These are phyloP conservation scores for Diploscapter pachys DNA, from an alignment of 1,140 invertebrate species.

Conservation along the genomic window DNA sequence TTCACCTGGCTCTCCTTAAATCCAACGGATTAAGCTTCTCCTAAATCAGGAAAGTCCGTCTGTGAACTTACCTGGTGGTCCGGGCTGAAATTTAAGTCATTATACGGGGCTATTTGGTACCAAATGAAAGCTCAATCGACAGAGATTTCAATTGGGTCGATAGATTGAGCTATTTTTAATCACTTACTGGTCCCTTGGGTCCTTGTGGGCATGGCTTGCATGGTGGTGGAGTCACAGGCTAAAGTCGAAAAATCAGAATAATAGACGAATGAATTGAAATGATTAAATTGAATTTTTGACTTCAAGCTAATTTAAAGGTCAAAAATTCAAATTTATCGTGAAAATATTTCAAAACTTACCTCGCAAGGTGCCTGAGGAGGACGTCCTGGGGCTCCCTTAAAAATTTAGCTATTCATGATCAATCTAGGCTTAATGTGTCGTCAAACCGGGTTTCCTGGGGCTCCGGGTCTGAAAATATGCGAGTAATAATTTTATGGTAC, in stretches of 20 bases:
- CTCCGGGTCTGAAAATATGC: conserved; percentile 8
- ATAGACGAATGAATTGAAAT: no score
- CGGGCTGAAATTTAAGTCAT: conserved; percentile 4
- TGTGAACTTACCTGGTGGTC: conserved; percentile 26
- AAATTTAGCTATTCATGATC: conserved; percentile 29
- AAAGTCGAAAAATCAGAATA: no score
- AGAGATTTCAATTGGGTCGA: no score
- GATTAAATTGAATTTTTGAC: no score
- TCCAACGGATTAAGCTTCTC: not conserved
- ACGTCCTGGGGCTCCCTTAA: conserved; percentile 39
- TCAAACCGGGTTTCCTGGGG: conserved; percentile 26
- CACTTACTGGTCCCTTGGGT: conserved; percentile 29
- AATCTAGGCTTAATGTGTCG: not conserved
- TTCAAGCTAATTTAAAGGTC: no score
- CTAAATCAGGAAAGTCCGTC: conserved; percentile 16
- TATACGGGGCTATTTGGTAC: no score
- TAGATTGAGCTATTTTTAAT: no score
- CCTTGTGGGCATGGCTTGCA: conserved; percentile 49
- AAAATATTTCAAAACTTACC: no score
- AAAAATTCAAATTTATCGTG: no score
- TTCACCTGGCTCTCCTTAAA: conserved; percentile 38
- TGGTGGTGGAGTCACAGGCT: conserved; percentile 46
- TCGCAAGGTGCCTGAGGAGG: conserved; percentile 46
- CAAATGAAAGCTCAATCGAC: no score
- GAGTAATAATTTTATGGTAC: no score